Evolutionary conservation across 2,888 invertebrate species (phyloP), one percentile per base, ranked within the genome.

Genomic region (Caenorhabditis sp.): DNA sequence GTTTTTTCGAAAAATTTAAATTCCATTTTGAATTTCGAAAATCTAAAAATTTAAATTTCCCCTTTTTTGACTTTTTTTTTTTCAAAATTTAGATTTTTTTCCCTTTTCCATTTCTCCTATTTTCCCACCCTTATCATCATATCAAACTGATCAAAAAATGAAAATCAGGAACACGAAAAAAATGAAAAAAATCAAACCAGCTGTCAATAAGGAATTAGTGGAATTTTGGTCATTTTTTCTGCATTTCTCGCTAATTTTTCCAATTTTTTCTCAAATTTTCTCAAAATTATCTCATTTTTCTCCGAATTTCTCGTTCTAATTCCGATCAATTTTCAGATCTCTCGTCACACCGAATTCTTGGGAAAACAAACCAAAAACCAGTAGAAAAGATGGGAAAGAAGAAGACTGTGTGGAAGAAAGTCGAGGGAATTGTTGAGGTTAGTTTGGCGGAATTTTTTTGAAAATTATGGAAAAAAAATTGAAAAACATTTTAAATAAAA

Each of bases 371-470:
- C 13, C 11, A 28, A 60, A 53, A 58, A 60, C 58, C 51, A 32
- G 22, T 24, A 5, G 15, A 28, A 60, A 53, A 53, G 51, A 32
- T 80, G 80, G 80, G 80, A 51, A 80, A 80, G 58, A 80, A 76
- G 67, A 71, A 72, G 65, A 62, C 56, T 18, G 76, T 76, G 15
- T 80, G 80, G 80, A 74, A 56, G 61, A 56, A 61, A n/a, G 80
- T 80, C 64, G 80, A 80, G 26, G 80, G 76, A 40, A 80, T 80
- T 28, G 80, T 80, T 35, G 74, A 74, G 76, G 80, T 70, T 9
- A 51, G 74, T 76, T 71, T 15, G 32, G 8, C 3, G 8, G 9
- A 1, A 35, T 51, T 40, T 56, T 62, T 35, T 60, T 60, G 11
- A 22, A 13, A n/a, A n/a, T n/a, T n/a, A n/a, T n/a, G n/a, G n/a